Conservation (phyloP, 2,888 invertebrate species). For the Cosmia trapezina region DNA sequence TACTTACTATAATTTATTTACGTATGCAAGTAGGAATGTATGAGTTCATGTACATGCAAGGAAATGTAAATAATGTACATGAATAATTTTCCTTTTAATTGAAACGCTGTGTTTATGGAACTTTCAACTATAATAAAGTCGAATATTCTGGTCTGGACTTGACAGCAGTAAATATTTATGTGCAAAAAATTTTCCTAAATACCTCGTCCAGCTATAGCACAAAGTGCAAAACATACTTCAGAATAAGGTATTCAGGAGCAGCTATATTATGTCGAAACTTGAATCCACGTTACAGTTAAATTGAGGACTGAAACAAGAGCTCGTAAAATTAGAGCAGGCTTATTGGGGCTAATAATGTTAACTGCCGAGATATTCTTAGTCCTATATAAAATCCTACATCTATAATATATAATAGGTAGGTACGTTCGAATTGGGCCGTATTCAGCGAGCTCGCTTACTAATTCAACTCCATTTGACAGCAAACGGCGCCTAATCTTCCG, state of each 20-base stretch:
- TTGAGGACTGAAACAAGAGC: background rate
- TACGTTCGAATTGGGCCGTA: background rate
- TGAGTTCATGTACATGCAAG: constrained; percentile 17
- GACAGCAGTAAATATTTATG: no score
- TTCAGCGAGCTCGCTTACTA: constrained; percentile 16
- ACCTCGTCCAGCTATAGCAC: background rate
- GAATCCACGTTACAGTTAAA: background rate
- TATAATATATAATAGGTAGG: no score
- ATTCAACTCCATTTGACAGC: constrained; percentile 41
- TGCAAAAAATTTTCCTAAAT: no score
- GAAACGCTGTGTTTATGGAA: constrained; percentile 28
- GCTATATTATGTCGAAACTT: background rate
- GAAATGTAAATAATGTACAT: constrained; percentile 5
- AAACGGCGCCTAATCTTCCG: constrained; percentile 33
- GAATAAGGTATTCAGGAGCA: background rate
- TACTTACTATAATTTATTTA: constrained; percentile 28
- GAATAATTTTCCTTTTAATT: constrained; percentile 43
- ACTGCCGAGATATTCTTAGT: background rate
- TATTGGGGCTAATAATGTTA: constrained; percentile 10
- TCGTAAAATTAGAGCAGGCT: background rate
- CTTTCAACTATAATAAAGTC: constrained; percentile 6
- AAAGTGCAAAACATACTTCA: background rate
- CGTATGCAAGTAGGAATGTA: constrained; percentile 22
- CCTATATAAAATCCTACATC: background rate
- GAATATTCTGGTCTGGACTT: no score